Percentiles rank a stretch among this genome's conserved stretches.
These are phyloP conservation scores for Dissostichus mawsoni DNA, from an alignment of 2,113 vertebrate genomes.

Conservation along the genomic window DNA sequence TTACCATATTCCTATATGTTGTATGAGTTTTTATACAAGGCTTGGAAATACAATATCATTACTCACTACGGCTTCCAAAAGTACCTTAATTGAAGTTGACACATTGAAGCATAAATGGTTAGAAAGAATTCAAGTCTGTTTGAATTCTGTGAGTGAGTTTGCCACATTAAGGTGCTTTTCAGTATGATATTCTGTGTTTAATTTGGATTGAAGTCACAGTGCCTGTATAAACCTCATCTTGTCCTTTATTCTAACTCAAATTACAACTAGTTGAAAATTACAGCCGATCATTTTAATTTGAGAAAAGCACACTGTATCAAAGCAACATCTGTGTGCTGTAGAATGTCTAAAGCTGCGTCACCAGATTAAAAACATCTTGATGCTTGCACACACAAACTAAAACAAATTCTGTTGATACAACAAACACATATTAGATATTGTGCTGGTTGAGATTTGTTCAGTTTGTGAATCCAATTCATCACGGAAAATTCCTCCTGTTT, in stretches of 20 bases:
- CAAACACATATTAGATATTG: conserved; percentile 22
- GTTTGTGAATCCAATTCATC: conserved; percentile 31
- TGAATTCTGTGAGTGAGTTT: not conserved
- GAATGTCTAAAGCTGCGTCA: not conserved
- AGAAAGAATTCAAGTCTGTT: not conserved
- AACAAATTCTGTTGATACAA: not conserved
- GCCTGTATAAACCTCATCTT: not conserved
- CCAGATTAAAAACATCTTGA: conserved; percentile 21
- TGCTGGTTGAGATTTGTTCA: conserved; percentile 23
- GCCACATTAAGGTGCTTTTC: not conserved
- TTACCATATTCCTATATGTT: too few species aligned
- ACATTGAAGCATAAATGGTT: not conserved
- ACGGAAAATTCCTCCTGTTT: not conserved
- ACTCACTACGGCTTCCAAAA: not conserved
- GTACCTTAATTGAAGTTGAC: not conserved
- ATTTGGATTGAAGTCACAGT: conserved; percentile 2
- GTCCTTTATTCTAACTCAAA: conserved; percentile 3
- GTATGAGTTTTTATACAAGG: not conserved
- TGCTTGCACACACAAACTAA: conserved; percentile 1
- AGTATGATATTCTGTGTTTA: not conserved
- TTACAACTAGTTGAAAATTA: conserved; percentile 18
- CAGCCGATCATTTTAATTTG: conserved; percentile 22
- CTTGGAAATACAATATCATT: not conserved
- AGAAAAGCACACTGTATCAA: conserved; percentile 18
- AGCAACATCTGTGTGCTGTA: conserved; percentile 36